phyloP scores from a whole-genome alignment of 2,797 vertebrate species.

The Meda fulgida region DNA sequence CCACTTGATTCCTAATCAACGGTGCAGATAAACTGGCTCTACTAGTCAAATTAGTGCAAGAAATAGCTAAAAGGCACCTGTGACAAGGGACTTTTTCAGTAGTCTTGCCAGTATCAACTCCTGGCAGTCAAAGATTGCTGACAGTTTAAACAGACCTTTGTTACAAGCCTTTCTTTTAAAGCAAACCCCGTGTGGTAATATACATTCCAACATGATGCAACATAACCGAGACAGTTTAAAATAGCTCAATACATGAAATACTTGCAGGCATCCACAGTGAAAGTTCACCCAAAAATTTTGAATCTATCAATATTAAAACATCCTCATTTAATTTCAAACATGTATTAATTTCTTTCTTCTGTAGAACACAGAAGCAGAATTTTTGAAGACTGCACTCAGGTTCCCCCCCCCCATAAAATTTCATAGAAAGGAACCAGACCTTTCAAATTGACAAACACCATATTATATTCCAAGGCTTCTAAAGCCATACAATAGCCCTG shows the following conservation, averaged over 20 bases:
- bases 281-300: not conserved
- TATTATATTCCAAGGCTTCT: no score
- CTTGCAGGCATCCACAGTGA: not conserved
- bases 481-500: not conserved
- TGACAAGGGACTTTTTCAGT: not conserved
- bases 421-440: not conserved
- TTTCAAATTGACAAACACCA: not conserved
- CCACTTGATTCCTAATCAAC: slow-evolving; percentile 38
- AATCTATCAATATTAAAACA: not conserved
- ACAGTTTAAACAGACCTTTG: slow-evolving; percentile 22
- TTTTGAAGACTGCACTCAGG: not conserved
- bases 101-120: slow-evolving; percentile 20
- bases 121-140: not conserved
- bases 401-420: not conserved
- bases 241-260: slow-evolving; percentile 23
- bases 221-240: slow-evolving; percentile 27
- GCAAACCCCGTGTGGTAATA: slow-evolving; percentile 29
- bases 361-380: not conserved
- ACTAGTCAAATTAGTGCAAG: slow-evolving; percentile 21
- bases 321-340: not conserved
- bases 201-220: slow-evolving; percentile 24
- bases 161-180: slow-evolving; percentile 29
- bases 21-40: slow-evolving; percentile 35
- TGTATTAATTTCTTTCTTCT: not conserved
- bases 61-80: slow-evolving; percentile 6